Conservation (phyloP, 1,140 invertebrate species). For the Zaprionus taronus region DNA sequence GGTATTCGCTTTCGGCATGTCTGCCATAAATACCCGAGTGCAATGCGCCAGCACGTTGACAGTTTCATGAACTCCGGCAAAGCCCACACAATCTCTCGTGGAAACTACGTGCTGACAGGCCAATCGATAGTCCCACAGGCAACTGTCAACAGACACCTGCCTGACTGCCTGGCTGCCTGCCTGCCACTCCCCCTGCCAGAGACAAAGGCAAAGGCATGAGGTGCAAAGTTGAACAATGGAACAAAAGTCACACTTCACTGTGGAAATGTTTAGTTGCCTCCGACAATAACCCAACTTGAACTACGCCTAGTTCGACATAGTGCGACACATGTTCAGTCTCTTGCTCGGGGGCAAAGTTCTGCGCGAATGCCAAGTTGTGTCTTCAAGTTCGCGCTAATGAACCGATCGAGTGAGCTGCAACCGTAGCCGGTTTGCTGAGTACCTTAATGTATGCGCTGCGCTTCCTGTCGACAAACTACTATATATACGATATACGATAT, state of each 20-base stretch:
- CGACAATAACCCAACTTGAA: constrained; percentile 29
- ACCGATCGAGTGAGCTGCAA: constrained; percentile 27
- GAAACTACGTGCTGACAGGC: constrained; percentile 59
- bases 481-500: constrained; percentile 37
- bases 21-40: constrained; percentile 34
- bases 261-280: constrained; percentile 46
- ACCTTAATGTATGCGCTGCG: constrained; percentile 59
- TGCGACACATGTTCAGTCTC: not conserved
- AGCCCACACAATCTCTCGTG: constrained; percentile 38
- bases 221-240: constrained; percentile 62
- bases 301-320: constrained; percentile 20
- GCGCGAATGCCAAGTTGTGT: constrained; percentile 6
- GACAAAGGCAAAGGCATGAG: constrained; percentile 15
- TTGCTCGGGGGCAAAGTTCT: constrained; percentile 1
- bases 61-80: constrained; percentile 37
- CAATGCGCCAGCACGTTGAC: constrained; percentile 54
- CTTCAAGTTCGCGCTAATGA: constrained; percentile 60
- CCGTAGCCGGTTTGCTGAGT: constrained; percentile 47
- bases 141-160: not conserved
- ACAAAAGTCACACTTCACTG: constrained; percentile 56
- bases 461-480: constrained; percentile 62
- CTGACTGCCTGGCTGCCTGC: not conserved
- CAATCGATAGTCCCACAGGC: constrained; percentile 7
- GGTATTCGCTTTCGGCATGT: not conserved
- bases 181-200: not conserved